Conservation (phyloP, 2,888 invertebrate genomes). For the Cepaea hortensis region DNA sequence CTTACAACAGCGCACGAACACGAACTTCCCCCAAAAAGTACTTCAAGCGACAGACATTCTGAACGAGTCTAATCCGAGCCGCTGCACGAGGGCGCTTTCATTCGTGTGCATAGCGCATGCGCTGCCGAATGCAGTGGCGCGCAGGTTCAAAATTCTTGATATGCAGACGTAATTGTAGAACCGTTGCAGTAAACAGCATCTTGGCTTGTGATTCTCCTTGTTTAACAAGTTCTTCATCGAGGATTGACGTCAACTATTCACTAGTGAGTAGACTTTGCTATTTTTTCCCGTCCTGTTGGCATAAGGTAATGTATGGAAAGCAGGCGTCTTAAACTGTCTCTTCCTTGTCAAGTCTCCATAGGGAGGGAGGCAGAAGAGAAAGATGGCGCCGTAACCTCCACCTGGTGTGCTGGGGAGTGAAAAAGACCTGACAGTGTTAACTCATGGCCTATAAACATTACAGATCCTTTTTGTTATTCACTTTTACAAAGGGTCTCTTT, state of each 20-base stretch:
- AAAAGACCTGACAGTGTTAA: not conserved
- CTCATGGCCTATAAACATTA: conserved; percentile 11
- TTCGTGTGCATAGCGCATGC: conserved; percentile 36
- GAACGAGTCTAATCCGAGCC: not conserved
- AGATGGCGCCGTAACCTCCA: not conserved
- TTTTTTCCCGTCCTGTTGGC: not conserved
- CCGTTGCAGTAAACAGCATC: not conserved
- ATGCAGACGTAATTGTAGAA: not conserved
- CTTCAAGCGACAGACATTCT: not conserved
- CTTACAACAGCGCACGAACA: too few relatives aligned
- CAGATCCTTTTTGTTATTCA: not conserved
- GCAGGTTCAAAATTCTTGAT: conserved; percentile 23
- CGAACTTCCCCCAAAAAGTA: too few relatives aligned
- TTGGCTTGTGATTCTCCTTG: not conserved
- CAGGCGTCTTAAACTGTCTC: not conserved
- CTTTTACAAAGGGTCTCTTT: not conserved
- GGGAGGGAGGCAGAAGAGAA: not conserved
- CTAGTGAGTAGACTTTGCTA: not conserved
- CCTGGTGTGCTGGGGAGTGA: not conserved
- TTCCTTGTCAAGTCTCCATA: not conserved
- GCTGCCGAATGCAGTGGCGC: conserved; percentile 31
- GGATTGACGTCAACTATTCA: not conserved
- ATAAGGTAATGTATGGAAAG: not conserved
- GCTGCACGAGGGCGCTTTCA: conserved; percentile 11
- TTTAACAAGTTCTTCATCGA: not conserved